Conservation (phyloP, 2,797 vertebrate species). For the Rhynchonycteris naso region DNA sequence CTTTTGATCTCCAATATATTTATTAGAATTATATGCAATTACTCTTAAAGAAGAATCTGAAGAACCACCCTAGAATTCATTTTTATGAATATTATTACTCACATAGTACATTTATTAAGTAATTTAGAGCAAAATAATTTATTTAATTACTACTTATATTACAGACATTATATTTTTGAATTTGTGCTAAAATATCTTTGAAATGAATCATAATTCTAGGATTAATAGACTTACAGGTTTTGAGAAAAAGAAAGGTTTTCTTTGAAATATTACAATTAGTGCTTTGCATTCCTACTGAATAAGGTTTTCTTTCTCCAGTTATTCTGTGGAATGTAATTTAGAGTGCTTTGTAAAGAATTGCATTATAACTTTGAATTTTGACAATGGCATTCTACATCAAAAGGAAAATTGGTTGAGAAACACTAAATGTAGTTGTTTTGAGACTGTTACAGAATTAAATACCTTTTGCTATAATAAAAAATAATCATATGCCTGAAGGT, state of each 20-base stretch:
- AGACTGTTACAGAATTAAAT: slow-evolving; percentile 28
- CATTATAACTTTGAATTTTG: slow-evolving; percentile 65
- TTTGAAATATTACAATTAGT: slow-evolving; percentile 68
- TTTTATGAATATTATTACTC: slow-evolving; percentile 81
- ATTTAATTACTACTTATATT: slow-evolving; percentile 80
- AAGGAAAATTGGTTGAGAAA: slow-evolving; percentile 63
- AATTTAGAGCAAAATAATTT: slow-evolving; percentile 73
- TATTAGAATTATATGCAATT: slow-evolving; percentile 84
- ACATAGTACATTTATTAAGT: slow-evolving; percentile 74
- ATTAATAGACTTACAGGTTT: slow-evolving; percentile 57
- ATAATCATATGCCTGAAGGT: neutral
- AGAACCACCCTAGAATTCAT: slow-evolving; percentile 81
- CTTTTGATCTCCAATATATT: slow-evolving; percentile 76
- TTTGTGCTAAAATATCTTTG: slow-evolving; percentile 73
- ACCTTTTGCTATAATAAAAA: slow-evolving; percentile 6
- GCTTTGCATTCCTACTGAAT: slow-evolving; percentile 19
- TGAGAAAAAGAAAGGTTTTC: slow-evolving; percentile 47
- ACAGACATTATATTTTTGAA: slow-evolving; percentile 62
- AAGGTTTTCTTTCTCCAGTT: slow-evolving; percentile 45
- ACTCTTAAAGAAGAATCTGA: slow-evolving; percentile 82
- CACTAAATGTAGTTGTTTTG: slow-evolving; percentile 26
- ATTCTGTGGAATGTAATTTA: slow-evolving; percentile 54
- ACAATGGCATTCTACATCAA: slow-evolving; percentile 62
- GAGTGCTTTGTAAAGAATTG: slow-evolving; percentile 52
- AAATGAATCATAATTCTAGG: slow-evolving; percentile 75